Evolutionary conservation across 1,140 invertebrate species (phyloP).

Genomic region (silkworm (Bombyx mori)): ASM3026992v2 NC_085119.1:14614501-14615000

Average conservation of each 20-base stretch:
- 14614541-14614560: no score
- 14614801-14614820: slow-evolving; percentile 86
- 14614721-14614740: slow-evolving; percentile 77
- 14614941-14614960: no score
- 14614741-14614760: slow-evolving; percentile 77
- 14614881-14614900: not conserved
- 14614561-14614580: no score
- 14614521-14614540: no score
- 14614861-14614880: slow-evolving; percentile 9
- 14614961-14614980: no score
- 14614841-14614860: slow-evolving; percentile 67
- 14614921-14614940: no score
- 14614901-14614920: not conserved
- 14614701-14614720: slow-evolving; percentile 82
- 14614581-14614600: no score
- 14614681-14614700: slow-evolving; percentile 83
- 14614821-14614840: slow-evolving; percentile 82
- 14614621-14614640: slow-evolving; percentile 44
- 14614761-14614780: slow-evolving; percentile 80
- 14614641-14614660: slow-evolving; percentile 74
- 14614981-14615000: no score
- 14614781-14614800: slow-evolving; percentile 82
- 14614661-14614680: slow-evolving; percentile 81
- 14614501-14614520: no score
- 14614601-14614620: not conserved